phyloP scores from a whole-genome alignment of 2,888 invertebrate species.

The Malthinus flaveolus region DNA sequence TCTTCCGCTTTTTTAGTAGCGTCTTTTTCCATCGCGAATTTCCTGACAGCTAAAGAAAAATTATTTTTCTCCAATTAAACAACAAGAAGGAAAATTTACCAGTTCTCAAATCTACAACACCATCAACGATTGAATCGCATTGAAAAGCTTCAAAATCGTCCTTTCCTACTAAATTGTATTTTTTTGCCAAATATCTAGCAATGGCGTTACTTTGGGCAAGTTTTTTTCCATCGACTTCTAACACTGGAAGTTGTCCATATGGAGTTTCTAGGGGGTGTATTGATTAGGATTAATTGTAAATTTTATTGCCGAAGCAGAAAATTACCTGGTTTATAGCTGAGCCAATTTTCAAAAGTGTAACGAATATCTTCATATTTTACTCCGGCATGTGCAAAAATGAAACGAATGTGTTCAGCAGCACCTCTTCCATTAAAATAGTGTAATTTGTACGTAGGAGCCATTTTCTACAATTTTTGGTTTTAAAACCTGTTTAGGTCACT shows the following conservation, averaged over 20 bases:
- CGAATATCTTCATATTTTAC: background rate
- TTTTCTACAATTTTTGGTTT: background rate
- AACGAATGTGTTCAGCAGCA: background rate
- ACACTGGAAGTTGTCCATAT: slow-evolving; percentile 64
- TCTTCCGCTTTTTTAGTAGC: background rate
- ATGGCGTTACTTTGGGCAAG: slow-evolving; percentile 64
- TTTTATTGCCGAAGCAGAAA: too few species aligned
- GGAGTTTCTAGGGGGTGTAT: slow-evolving; percentile 48
- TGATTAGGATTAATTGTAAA: too few species aligned
- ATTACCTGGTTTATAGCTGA: too few species aligned
- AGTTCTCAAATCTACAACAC: slow-evolving; percentile 59
- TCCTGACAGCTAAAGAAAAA: background rate
- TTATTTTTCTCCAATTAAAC: background rate
- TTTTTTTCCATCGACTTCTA: slow-evolving; percentile 64
- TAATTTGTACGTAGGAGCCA: background rate
- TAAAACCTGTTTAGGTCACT: too few species aligned
- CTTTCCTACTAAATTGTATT: slow-evolving; percentile 59
- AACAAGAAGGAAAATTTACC: slow-evolving; percentile 35
- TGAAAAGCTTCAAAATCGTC: slow-evolving; percentile 60
- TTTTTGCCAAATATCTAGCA: slow-evolving; percentile 63
- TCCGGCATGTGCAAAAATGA: background rate
- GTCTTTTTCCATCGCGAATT: background rate
- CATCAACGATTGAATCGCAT: slow-evolving; percentile 64
- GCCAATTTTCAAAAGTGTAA: background rate
- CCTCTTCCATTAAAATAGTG: slow-evolving; percentile 1